phyloP scores from a whole-genome alignment of 2,797 vertebrate genomes.

The Tachyglossus aculeatus region DNA sequence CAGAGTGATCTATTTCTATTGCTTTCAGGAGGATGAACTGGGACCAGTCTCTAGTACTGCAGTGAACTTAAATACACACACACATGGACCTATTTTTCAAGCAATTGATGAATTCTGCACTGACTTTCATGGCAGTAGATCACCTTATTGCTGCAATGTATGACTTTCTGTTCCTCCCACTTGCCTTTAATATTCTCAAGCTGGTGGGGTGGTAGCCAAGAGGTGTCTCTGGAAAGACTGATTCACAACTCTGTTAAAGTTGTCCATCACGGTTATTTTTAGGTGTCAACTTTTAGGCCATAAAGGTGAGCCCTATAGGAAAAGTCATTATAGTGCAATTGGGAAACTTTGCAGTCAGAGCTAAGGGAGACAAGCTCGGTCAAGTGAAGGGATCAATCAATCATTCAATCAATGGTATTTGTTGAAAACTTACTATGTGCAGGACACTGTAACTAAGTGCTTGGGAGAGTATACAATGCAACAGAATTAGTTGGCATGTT shows the following conservation, averaged over 20 bases:
- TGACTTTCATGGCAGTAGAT: neutral
- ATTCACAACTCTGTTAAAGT: conserved; percentile 4
- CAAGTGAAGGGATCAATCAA: conserved; percentile 18
- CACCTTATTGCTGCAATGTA: conserved; percentile 13
- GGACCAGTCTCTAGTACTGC: neutral
- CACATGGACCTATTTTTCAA: conserved; percentile 23
- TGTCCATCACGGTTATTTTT: conserved; percentile 36
- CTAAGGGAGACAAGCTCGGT: neutral
- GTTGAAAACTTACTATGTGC: no score
- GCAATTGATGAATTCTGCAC: conserved; percentile 23
- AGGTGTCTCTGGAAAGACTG: conserved; percentile 41
- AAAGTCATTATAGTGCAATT: conserved; percentile 1
- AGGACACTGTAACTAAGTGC: no score
- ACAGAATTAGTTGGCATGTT: no score
- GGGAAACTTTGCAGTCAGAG: conserved; percentile 4
- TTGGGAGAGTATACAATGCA: no score
- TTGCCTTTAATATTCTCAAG: conserved; percentile 41
- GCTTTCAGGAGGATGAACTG: accelerated
- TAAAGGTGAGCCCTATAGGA: neutral
- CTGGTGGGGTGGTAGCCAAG: conserved; percentile 31
- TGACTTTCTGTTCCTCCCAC: conserved; percentile 43
- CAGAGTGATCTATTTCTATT: neutral
- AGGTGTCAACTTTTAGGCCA: neutral
- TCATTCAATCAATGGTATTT: no score
- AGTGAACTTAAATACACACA: neutral